Evolutionary conservation across 2,113 vertebrate genomes (phyloP), one percentile per base, ranked within the genome.

Genomic region (Origma solitaria): DNA sequence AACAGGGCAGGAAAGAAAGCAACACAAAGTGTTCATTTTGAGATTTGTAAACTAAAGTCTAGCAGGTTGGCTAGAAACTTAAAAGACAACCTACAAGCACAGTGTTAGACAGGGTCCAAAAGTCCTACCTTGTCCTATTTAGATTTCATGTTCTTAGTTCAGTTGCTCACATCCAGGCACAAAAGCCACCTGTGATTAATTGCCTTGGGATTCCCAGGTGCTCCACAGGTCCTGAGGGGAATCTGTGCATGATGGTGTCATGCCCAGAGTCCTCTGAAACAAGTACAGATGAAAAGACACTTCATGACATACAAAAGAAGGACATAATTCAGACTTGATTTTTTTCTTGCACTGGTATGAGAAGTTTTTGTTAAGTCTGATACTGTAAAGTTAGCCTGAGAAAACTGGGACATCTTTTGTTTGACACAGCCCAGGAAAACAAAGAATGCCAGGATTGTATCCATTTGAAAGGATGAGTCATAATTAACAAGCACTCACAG

Each of bases 241-340:
- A 38, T 60, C 23, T 3, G 0, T 1, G 3, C 31, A 14, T 1
- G 2, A 11, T 7, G 9, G 6, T 38, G 30, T n/a, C n/a, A n/a
- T 64, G 62, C 58, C 51, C 47, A 50, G 66, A 58, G n/a, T 30
- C 31, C 56, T 44, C 16, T 9, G 5, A 92, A 80, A 80, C 13
- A 60, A 51, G 28, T 15, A 56, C 0, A 5, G 35, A 21, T 44
- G 33, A 76, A 88, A 80, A 70, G 47, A 56, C 8, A 13, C 15
- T 47, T 16, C 22, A 24, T 60, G 83, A 35, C 21, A 13, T 7
- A 57, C 27, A 25, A 60, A 58, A 82, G 50, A 57, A 44, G 33
- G 30, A 20, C 3, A 3, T 11, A 28, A 80, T 15, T 24, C 0
- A 1, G 53, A 56, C 27, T 37, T 30, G 16, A 18, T 47, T 76